phyloP scores from a whole-genome alignment of 2,797 vertebrate genomes.

The Thunnus albacares region DNA sequence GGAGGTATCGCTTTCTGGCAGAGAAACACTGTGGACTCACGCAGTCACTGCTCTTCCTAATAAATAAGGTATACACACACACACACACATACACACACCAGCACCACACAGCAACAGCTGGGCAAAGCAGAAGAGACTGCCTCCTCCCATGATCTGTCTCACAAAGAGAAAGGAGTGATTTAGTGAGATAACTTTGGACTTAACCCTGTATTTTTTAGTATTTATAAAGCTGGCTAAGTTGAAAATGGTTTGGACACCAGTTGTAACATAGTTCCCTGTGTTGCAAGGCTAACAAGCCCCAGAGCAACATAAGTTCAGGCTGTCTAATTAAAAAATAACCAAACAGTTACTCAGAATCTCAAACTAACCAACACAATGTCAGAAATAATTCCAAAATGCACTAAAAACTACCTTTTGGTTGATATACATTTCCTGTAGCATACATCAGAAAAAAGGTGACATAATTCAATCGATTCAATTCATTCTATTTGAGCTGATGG shows the following conservation, averaged over 20 bases:
- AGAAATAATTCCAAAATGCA: too few species aligned
- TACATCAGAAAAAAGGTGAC: not conserved
- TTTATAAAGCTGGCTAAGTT: not conserved
- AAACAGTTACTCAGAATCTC: too few species aligned
- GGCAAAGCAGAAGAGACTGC: not conserved
- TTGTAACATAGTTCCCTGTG: too few species aligned
- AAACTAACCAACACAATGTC: too few species aligned
- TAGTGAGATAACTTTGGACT: not conserved
- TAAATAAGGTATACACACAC: slow-evolving; percentile 83
- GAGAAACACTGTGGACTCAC: slow-evolving; percentile 93
- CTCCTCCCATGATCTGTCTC: not conserved
- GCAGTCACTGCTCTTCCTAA: slow-evolving; percentile 85
- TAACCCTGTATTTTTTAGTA: not conserved
- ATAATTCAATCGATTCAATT: too few species aligned
- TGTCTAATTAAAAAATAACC: too few species aligned
- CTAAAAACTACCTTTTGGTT: not conserved
- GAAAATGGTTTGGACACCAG: not conserved
- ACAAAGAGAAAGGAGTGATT: not conserved
- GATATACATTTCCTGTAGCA: not conserved
- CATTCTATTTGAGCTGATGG: too few species aligned
- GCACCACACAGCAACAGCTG: not conserved
- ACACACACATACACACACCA: slow-evolving; percentile 16
- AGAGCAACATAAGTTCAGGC: not conserved
- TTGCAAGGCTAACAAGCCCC: too few species aligned
- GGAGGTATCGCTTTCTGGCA: slow-evolving; percentile 95